Evolutionary conservation across 1,140 invertebrate genomes (phyloP), one percentile per base, ranked within the genome.

Genomic region (Aphidius gifuensis): DNA sequence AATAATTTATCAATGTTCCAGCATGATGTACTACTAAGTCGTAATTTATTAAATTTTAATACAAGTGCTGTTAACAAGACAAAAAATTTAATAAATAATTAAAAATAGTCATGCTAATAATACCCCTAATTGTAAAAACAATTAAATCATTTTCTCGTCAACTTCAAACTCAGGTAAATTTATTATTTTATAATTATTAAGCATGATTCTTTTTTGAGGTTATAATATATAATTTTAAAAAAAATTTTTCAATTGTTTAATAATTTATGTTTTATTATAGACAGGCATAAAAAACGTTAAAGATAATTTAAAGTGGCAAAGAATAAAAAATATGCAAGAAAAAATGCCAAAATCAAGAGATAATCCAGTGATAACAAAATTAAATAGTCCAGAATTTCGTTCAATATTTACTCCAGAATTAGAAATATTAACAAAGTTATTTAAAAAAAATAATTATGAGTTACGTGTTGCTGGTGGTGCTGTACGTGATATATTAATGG

Each of bases 401-500:
- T 86, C 85, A 8, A 83, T 98, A 53, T 94, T 98, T 70, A 93
- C 92, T 3, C 84, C 88, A 40, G 89, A 97, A 79, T 78, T 98
- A 11, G 76, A 85, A 9, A 72, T 74, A 8, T 80, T 98, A 5
- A 80, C 85, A 23, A 74, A 81, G 9, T 58, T 97, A 21, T 98
- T 98, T 75, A 84, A 88, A 48, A 90, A 91, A 71, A 84, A 96
- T 77, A 83, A 90, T 47, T 91, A 91, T 85, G 92, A 96, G 81
- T 80, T 98, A 58, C 82, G 96, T 66, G 90, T 99, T 61, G 96
- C 95, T 50, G 97, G 97, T 57, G 97, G 97, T 16, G 94, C 96
- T 40, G 97, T 94, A 5, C 86, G 97, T 60, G 98, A 99, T 83
- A 82, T 99, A n/a, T 73, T 99, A n/a, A 88, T 92, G 85, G 87